Base-by-base conservation (phyloP, 2,113 vertebrate species). In the Chascanopsetta lugubris region DNA sequence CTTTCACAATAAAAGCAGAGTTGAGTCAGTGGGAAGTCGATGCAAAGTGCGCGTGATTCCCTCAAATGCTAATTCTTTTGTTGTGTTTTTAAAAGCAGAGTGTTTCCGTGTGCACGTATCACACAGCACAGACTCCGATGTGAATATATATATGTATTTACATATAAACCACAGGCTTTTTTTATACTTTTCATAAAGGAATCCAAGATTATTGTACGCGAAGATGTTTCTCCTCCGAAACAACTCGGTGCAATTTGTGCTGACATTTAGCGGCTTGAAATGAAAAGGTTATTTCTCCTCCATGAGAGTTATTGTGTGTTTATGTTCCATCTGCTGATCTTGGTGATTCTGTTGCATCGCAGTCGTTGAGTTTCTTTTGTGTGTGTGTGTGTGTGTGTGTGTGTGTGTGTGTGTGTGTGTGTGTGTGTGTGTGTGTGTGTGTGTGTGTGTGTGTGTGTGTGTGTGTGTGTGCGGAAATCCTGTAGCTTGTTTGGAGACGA, bases 201-300 rank as follows among this genome's bases (percentile, higher is more conserved):
- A 45, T 61, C 20, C 8, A 5, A 24, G 27, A 18, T 59, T 58
- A 18, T 40, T 63, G 45, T 21, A 34, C 54, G 43, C 55, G n/a
- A 17, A 45, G 56, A 69, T 56, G 30, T 57, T 58, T 62, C 26
- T 61, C 38, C 27, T 59, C 30, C 26, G 12, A 2, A 21, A 47
- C 15, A 47, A 34, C 58, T 26, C 18, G 22, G 4, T 15, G 22
- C 29, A 67, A 61, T 68, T 58, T 0, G 24, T 32, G 46, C 34
- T 82, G 79, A 82, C 79, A 84, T 84, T 82, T 77, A 21, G 29
- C 46, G 12, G 29, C 34, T 32, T 56, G 30, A 61, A 61, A 83
- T 55, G 53, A 72, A 69, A 78, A 81, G 61, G 55, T 78, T 73
- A 67, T 79, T 68, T 70, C 53, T 72, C 25, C 46, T 4, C 49